These are phyloP conservation scores for Napeogenes inachia DNA, from an alignment of 2,888 invertebrate genomes.

Conservation along the genomic window DNA sequence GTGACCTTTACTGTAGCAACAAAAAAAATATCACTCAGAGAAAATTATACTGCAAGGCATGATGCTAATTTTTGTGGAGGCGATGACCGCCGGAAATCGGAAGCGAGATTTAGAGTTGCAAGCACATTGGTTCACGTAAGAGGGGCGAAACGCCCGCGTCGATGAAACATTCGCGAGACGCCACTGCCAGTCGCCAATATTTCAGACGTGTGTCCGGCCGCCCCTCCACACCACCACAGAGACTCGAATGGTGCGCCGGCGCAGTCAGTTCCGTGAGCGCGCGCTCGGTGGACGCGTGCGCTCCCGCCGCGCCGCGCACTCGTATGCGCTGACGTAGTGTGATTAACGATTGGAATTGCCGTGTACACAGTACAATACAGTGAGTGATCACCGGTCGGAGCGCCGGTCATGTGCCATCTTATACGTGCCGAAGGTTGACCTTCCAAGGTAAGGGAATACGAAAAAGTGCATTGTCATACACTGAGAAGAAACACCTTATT, in stretches of 20 bases:
- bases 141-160: constrained; percentile 65
- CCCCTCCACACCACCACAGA: constrained; percentile 73
- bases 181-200: constrained; percentile 45
- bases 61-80: constrained; percentile 16
- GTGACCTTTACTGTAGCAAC: background rate
- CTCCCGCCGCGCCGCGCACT: constrained; percentile 33
- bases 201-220: constrained; percentile 71
- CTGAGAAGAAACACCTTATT: constrained; percentile 28
- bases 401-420: constrained; percentile 43
- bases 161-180: constrained; percentile 70
- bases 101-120: constrained; percentile 44
- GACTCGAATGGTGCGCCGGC: constrained; percentile 75
- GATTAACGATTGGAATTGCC: constrained; percentile 58
- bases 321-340: constrained; percentile 53
- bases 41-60: constrained; percentile 24
- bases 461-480: constrained; percentile 39
- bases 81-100: constrained; percentile 46
- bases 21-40: constrained; percentile 19
- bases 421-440: constrained; percentile 44
- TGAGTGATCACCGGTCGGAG: constrained; percentile 56
- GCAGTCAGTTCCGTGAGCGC: constrained; percentile 74
- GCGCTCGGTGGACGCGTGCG: constrained; percentile 48
- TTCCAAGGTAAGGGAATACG: constrained; percentile 54
- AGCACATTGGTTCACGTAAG: constrained; percentile 59
- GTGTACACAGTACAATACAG: constrained; percentile 52